phyloP scores from a whole-genome alignment of 2,797 vertebrate species.

The Gymnothorax reevesii region DNA sequence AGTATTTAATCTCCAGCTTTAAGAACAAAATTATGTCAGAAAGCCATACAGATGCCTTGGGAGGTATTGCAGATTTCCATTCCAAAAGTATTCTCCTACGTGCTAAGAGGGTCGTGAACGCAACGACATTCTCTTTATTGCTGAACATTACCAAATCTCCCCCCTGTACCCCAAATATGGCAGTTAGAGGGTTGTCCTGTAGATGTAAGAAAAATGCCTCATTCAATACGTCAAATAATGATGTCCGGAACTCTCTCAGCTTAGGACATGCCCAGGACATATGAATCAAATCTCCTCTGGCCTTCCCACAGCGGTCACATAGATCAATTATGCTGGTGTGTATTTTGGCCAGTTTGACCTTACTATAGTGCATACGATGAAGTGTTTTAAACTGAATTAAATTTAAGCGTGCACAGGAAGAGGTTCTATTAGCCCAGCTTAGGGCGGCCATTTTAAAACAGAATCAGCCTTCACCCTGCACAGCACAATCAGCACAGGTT shows the following conservation, averaged over 20 bases:
- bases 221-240: background rate
- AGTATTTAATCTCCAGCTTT: too few relatives aligned
- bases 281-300: background rate
- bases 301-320: conserved; percentile 6
- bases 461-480: conserved; percentile 57
- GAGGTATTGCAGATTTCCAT: too few relatives aligned
- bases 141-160: too few relatives aligned
- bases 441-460: too few relatives aligned
- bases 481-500: background rate
- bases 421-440: conserved; percentile 12
- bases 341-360: conserved; percentile 13
- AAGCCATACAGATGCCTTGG: too few relatives aligned
- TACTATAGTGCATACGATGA: conserved; percentile 18
- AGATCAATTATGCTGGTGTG: background rate
- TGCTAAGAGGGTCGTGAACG: too few relatives aligned
- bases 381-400: conserved; percentile 28
- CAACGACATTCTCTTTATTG: too few relatives aligned
- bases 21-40: too few relatives aligned
- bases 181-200: too few relatives aligned
- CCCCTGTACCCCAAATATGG: too few relatives aligned
- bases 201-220: too few relatives aligned
- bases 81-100: too few relatives aligned
- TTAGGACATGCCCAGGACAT: background rate
- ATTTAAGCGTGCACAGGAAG: background rate
- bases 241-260: background rate